A percentile compares a stretch with the other conserved stretches of the same genome.
phyloP scores from a whole-genome alignment of 2,113 vertebrate genomes.

The Phodopus roborovskii region DNA sequence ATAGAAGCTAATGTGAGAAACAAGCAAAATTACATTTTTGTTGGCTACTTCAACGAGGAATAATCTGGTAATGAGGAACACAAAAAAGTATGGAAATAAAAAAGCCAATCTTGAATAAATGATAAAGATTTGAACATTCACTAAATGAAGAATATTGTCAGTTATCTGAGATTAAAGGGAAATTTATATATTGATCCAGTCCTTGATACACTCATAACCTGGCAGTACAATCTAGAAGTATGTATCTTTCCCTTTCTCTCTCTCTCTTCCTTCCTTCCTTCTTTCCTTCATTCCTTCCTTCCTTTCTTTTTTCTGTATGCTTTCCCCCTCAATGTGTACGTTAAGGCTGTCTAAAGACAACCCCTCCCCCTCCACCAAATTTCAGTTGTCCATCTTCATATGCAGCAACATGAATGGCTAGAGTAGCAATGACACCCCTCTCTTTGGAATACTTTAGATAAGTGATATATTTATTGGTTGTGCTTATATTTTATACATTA shows the following conservation, averaged over 20 bases:
- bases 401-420: background rate
- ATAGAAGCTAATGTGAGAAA: conserved; percentile 5
- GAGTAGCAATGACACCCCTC: background rate
- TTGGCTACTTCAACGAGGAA: conserved; percentile 40
- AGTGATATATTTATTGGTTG: background rate
- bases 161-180: background rate
- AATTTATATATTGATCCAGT: background rate
- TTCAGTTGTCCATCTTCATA: background rate
- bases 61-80: background rate
- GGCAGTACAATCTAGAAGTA: background rate
- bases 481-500: background rate
- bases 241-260: background rate
- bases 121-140: background rate
- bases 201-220: background rate
- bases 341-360: background rate
- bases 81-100: background rate
- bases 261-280: background rate
- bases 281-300: background rate
- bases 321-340: background rate
- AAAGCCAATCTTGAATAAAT: background rate
- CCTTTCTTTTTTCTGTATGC: background rate
- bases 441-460: background rate
- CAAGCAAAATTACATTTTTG: background rate
- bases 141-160: background rate
- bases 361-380: background rate